These are phyloP conservation scores for Drosophila macrothrix DNA, from an alignment of 2,888 invertebrate species.

Conservation along the genomic window DNA sequence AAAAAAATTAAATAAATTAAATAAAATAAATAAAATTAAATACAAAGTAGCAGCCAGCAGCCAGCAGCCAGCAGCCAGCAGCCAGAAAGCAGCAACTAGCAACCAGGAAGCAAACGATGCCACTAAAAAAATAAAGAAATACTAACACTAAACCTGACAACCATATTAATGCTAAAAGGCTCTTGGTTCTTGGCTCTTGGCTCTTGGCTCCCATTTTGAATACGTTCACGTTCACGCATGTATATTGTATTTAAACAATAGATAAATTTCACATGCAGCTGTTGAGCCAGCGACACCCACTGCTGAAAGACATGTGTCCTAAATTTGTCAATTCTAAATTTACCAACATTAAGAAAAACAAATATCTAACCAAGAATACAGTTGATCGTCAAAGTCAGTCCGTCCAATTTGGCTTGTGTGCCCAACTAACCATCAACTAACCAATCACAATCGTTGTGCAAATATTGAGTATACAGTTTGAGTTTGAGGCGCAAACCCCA, in stretches of 20 bases:
- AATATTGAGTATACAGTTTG: conserved; percentile 42
- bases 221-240: conserved; percentile 1
- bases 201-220: conserved; percentile 4
- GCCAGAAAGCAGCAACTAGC: conserved; percentile 37
- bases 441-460: conserved; percentile 38
- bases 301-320: conserved; percentile 38
- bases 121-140: conserved; percentile 7
- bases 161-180: conserved; percentile 21
- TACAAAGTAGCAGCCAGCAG: conserved; percentile 8
- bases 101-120: conserved; percentile 43
- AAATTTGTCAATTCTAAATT: conserved; percentile 75
- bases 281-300: conserved; percentile 19
- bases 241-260: conserved; percentile 47
- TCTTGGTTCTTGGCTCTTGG: conserved; percentile 1
- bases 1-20: neutral
- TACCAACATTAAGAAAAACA: conserved; percentile 17
- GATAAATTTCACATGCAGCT: conserved; percentile 68
- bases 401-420: conserved; percentile 47
- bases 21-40: conserved; percentile 15
- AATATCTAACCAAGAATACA: conserved; percentile 46
- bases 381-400: conserved; percentile 16
- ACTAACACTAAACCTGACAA: conserved; percentile 6
- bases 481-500: conserved; percentile 34
- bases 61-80: conserved; percentile 16
- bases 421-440: conserved; percentile 16